Evolutionary conservation across 1,140 invertebrate species (phyloP), one percentile per base, ranked within the genome.

Genomic region (Palaemon carinicauda): DNA sequence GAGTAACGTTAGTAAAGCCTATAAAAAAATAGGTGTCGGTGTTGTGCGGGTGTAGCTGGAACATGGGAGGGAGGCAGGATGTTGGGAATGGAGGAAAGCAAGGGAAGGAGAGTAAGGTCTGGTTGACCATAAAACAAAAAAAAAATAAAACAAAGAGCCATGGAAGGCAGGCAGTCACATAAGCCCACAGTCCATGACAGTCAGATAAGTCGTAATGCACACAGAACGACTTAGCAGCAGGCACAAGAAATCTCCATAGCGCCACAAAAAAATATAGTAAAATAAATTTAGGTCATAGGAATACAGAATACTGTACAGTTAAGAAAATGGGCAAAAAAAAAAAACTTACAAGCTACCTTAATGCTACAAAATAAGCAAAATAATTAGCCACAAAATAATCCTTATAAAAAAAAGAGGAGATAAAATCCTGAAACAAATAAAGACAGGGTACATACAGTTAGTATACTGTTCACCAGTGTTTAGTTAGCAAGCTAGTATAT

Each of bases 111-210:
- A 29, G 33, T 54, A 52, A 51, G 10, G 73, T 73, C 69, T 29
- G 69, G 69, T 73, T 17, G 33, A 24, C 69, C 24, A n/a, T 50
- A 27, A 19, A 31, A 71, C 53, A 77, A 69, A 52, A n/a, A 86
- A 51, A 41, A 53, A 71, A 69, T 74, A 77, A 87, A 60, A 86
- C 60, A 80, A 41, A 9, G 41, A 82, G 84, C 84, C 84, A 86
- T 74, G 84, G 84, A 86, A 65, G 77, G 84, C 78, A 86, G 84
- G 84, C 84, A 86, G 84, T 86, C 84, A 73, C 84, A 80, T 53
- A 86, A 86, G 84, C 84, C 84, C 84, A 86, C 84, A 65, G 65
- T 86, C 84, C 84, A 86, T 80, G 84, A 86, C 84, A 80, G 77
- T 73, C 84, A 80, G 75, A 77, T 52, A 86, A 86, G 84, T 86